A percentile compares a stretch with the other conserved stretches of the same genome.
Conservation (phyloP, 2,113 vertebrate species). For the Platysternon megacephalum region DNA sequence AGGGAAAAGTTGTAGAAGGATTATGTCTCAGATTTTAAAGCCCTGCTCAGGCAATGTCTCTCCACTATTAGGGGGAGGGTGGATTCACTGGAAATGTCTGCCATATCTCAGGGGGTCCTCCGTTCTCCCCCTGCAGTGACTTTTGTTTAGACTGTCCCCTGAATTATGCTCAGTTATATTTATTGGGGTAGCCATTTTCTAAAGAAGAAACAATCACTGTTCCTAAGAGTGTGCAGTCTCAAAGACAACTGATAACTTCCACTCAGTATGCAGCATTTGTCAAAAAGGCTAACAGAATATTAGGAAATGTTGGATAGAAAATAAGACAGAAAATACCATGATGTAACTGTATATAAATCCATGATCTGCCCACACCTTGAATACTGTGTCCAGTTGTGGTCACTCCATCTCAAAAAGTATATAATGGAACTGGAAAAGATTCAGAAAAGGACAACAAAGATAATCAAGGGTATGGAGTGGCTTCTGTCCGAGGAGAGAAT, state of each 20-base stretch:
- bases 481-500: neutral
- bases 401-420: neutral
- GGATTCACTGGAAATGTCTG: neutral
- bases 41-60: neutral
- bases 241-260: neutral
- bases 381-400: neutral
- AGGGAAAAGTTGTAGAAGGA: neutral
- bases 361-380: neutral
- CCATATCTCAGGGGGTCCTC: fast-evolving
- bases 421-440: neutral
- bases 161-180: neutral
- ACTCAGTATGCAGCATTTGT: no score
- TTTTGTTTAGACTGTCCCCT: neutral
- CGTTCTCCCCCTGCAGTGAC: neutral
- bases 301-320: no score
- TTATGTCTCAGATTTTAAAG: neutral
- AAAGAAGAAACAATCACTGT: neutral
- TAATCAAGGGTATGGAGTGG: neutral
- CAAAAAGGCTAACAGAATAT: no score
- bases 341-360: neutral
- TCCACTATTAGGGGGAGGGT: neutral
- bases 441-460: neutral
- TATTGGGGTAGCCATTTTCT: neutral
- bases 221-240: neutral
- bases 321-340: neutral